Base-by-base conservation (phyloP, 2,888 invertebrate genomes). In the Callyntrura guangdongensis region DNA sequence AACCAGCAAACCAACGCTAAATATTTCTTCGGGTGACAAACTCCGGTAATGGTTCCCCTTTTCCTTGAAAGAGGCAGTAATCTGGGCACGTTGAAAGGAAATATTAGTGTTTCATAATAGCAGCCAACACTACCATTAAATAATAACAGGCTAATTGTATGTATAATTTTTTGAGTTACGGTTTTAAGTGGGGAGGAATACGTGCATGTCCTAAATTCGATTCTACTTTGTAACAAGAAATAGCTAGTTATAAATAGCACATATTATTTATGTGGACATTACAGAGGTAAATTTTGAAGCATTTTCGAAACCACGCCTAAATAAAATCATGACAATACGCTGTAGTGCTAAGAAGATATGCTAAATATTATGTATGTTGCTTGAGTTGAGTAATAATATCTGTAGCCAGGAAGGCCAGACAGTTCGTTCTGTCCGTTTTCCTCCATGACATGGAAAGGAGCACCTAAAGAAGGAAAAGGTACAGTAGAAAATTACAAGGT, bases 101-200 rank as follows among this genome's bases (percentile, higher is more conserved):
- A 53, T 25, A 77, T 17, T 36, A 72, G 45, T 45, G 8, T 14
- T 8, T 45, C n/a, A 72, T 45, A n/a, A 56, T 27, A 9, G 56
- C 20, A 79, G 56, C 79, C 4, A 69, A n/a, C 69, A 69, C 6
- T 25, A 25, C 36, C 9, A 84, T 49, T 79, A 87, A 87, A 64
- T 79, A 89, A 81, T 90, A 90, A 90, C 85, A 90, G 79, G 64
- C 85, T 77, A 85, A 90, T 90, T 85, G 90, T 85, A 90, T 90
- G 90, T 90, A 74, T 84, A 89, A 83, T 89, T 84, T 89, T 84
- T 36, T 36, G 2, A 36, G 2, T 6, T 67, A 85, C 79, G 82
- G 45, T 84, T 77, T 69, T 22, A 85, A 89, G 77, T 83, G 89
- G 84, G 77, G 72, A 89, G 84, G 77, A 84, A 67, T 77, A 14